Evolutionary conservation across 2,113 vertebrate species (phyloP), one percentile per base, ranked within the genome.

Genomic region (Plecotus auritus): DNA sequence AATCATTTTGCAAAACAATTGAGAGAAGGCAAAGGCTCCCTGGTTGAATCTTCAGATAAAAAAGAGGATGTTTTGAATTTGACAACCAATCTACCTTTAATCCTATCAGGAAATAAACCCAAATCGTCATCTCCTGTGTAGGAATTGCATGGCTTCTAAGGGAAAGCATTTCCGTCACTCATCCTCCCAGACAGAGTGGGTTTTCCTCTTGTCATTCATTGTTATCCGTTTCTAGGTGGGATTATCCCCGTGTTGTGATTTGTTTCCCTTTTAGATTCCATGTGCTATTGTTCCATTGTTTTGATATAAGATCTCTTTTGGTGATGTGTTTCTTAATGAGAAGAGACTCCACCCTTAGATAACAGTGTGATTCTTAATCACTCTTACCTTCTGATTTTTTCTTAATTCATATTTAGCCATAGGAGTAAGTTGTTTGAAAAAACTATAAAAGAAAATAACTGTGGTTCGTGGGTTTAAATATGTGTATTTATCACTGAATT

Each of bases 61-160:
- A 92, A 56, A 85, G 69, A 83, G 69, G 56, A 84, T 92, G 90
- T 85, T 96, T 90, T 76, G 92, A 95, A 93, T 95, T 94, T 96
- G 95, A 96, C 82, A 95, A 80, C 74, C 90, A 91, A 93, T 96
- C 90, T 96, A 61, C 77, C 61, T 94, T 94, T 95, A 97, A 97
- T 95, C 96, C 94, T 95, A 85, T 96, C 92, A 96, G 92, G 96
- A 96, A 97, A 96, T 94, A 97, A 96, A 93, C 45, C 85, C 16
- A 7, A 90, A 78, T 83, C 83, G 64, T 93, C 76, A 95, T 89
- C 96, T 87, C 67, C 92, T 91, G 51, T 37, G 92, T 84, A 49
- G 35, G 90, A 96, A 96, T 89, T 69, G 88, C 78, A 47, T 51
- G 30, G 51, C 73, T 93, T 95, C 61, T 64, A n/a, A 85, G n/a